These are phyloP conservation scores for Scleropages formosus DNA, from an alignment of 2,797 vertebrate species.

Conservation along the genomic window DNA sequence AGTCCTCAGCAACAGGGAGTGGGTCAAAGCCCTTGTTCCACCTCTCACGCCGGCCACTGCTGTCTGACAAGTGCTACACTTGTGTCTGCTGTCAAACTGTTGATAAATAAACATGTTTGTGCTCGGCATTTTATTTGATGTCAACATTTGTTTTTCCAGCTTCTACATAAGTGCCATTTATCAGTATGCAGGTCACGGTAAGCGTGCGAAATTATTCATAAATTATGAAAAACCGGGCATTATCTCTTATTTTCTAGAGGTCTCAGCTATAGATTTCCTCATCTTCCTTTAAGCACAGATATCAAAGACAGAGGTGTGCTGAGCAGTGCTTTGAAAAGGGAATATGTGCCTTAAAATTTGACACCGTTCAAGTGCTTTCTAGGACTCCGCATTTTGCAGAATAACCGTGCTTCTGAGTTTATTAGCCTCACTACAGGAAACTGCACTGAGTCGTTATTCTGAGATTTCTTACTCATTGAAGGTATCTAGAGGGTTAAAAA, in stretches of 20 bases:
- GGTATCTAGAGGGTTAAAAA: too few relatives aligned
- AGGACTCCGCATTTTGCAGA: constrained; percentile 1
- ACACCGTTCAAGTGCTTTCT: neutral
- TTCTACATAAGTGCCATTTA: constrained; percentile 9
- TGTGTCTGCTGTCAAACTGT: too few relatives aligned
- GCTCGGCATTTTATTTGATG: neutral
- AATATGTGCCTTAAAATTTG: neutral
- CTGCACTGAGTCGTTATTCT: neutral
- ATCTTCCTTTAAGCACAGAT: too few relatives aligned
- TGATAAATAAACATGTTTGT: too few relatives aligned
- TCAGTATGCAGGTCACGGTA: neutral
- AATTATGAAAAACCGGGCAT: neutral
- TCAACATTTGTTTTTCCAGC: neutral
- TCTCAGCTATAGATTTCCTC: too few relatives aligned
- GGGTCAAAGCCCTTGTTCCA: too few relatives aligned
- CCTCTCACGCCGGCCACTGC: too few relatives aligned
- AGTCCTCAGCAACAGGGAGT: too few relatives aligned
- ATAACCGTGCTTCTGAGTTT: neutral
- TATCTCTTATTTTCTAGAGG: too few relatives aligned
- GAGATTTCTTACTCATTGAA: neutral
- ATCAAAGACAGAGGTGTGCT: too few relatives aligned
- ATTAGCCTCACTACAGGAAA: neutral
- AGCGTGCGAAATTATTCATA: neutral
- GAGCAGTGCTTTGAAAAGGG: neutral
- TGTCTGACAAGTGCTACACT: neutral